Base-by-base conservation (phyloP, 2,113 vertebrate genomes). In the Raja brachyura region DNA sequence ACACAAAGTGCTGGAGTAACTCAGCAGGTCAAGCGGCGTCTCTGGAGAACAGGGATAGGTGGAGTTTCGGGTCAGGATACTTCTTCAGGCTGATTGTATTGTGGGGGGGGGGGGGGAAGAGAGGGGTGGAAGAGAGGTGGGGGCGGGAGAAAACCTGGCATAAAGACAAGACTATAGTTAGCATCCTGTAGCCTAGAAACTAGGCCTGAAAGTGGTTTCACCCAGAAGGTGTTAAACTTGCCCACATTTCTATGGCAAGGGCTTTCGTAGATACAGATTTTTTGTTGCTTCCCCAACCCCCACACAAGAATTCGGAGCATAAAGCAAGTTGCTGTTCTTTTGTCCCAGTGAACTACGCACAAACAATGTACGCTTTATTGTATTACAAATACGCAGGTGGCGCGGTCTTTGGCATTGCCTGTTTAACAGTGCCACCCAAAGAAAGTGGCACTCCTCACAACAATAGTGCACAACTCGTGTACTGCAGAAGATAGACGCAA, bases 271-370 rank as follows among this genome's bases (percentile, higher is more conserved):
- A 59, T 22, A 20, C 54, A 59, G 78, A 54, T 5, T 68, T 1
- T 8, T 13, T 86, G 83, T 63, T 86, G 28, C 56, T 31, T 13
- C 13, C 4, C 13, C 31, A 48, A 18, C 18, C 28, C 5, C n/a
- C 66, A 73, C 59, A 6, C 86, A 90, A 20, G n/a, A 90, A 90
- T 90, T 90, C 31, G 33, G 8, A 90, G 86, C 33, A 90, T 22
- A 5, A 92, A 73, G 18, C 39, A 73, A 48, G 66, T 48, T 73
- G 66, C 66, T 92, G 66, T 31, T 92, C 66, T 31, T 92, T 90
- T 73, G 33, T 70, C 66, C 73, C 18, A 92, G 13, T 92, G 66
- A 73, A 73, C 11, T 25, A 22, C 31, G 33, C 16, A 25, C 5
- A 10, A 20, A 73, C 18, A 25, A 90, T 22, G n/a, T 33, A n/a